Evolutionary conservation across 2,888 invertebrate genomes (phyloP), one percentile per base, ranked within the genome.

Genomic region (Protodeltote pygarga): DNA sequence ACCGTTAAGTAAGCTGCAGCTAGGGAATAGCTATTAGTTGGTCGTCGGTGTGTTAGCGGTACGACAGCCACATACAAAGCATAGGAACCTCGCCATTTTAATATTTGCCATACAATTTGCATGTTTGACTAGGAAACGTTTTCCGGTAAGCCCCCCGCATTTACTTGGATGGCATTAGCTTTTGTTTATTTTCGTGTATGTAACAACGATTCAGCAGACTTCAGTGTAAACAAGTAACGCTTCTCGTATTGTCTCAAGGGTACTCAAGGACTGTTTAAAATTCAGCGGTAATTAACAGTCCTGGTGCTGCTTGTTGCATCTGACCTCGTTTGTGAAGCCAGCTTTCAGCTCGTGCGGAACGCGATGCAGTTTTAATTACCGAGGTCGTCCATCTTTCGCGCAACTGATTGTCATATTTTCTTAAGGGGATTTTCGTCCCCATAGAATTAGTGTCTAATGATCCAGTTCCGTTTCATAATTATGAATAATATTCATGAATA

Each of bases 51-150:
- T 61, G 67, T 69, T 72, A 71, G 77, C 80, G 77, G 78, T 71
- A 75, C 74, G 76, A 75, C 72, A 65, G 74, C 68, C 71, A 77
- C 79, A 79, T 73, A 80, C 84, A 80, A 83, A 82, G 79, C 73
- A 65, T 59, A 76, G 73, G 78, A 83, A 83, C 74, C 61, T 70
- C 62, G 76, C 76, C 71, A 73, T 79, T 79, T 80, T 79, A 78
- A 80, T 91, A 83, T 91, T 91, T 91, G 81, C 74, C 76, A 79
- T 77, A 83, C 89, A 88, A 91, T 90, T 86, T 88, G 80, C 83
- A 71, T 85, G 79, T 89, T 89, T 89, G 80, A 65, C 79, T 83
- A 88, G 90, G 86, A 88, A 82, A 79, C 71, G 82, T 81, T 89
- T 84, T 79, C 81, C 77, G 77, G 80, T 75, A 81, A 78, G 71